Evolutionary conservation across 2,797 vertebrate genomes (phyloP).

Genomic region (Acipenser oxyrinchus): DNA sequence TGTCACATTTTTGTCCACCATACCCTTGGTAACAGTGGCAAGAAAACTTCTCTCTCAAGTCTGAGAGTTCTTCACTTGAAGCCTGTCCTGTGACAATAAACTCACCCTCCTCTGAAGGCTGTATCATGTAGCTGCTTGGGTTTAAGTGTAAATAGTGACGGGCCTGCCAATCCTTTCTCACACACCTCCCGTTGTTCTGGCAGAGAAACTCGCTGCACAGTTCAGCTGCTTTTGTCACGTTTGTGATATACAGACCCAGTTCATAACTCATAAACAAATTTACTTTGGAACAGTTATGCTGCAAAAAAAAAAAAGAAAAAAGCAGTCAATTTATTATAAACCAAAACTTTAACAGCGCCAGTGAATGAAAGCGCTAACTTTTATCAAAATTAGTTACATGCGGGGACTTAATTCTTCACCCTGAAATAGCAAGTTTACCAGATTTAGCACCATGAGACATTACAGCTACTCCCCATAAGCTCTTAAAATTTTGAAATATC

Average conservation of each 20-base stretch:
- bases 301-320: neutral
- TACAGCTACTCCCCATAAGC: too few relatives aligned
- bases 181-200: slow-evolving; percentile 52
- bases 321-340: too few relatives aligned
- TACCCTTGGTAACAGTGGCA: slow-evolving; percentile 71
- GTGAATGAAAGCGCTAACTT: too few relatives aligned
- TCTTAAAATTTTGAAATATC: too few relatives aligned
- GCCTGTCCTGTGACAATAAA: slow-evolving; percentile 52
- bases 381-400: too few relatives aligned
- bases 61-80: slow-evolving; percentile 45
- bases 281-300: slow-evolving; percentile 64
- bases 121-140: slow-evolving; percentile 49
- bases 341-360: too few relatives aligned
- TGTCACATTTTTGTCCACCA: slow-evolving; percentile 50
- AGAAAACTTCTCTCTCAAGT: slow-evolving; percentile 49
- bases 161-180: slow-evolving; percentile 44
- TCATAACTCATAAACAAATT: slow-evolving; percentile 52
- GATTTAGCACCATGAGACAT: too few relatives aligned
- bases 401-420: too few relatives aligned
- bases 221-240: slow-evolving; percentile 61
- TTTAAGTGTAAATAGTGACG: slow-evolving; percentile 62
- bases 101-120: slow-evolving; percentile 31
- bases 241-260: slow-evolving; percentile 60
- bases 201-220: slow-evolving; percentile 58
- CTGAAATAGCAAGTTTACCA: too few relatives aligned